Base-by-base conservation (phyloP, 2,113 vertebrate species). In the Lophura nycthemera region DNA sequence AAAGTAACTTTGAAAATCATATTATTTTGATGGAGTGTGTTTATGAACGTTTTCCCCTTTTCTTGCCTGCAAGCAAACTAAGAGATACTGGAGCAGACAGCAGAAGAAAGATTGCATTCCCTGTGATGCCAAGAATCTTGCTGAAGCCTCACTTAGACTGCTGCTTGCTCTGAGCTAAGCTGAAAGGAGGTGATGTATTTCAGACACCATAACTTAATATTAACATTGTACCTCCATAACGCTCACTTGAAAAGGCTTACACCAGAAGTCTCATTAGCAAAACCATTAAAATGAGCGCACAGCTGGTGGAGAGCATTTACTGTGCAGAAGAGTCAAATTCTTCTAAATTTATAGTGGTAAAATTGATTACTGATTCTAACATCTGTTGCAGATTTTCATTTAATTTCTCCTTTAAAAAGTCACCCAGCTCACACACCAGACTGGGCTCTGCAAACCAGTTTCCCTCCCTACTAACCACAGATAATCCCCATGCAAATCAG, bases 341-440 rank as follows among this genome's bases (percentile, higher is more conserved):
- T 86, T 83, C 85, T 83, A 60, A 91, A 96, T 94, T 96, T 92
- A 93, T 43, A 64, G 91, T 76, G 61, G 40, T 69, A 92, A 95
- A 94, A 95, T 85, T 94, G 90, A 97, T 96, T 97, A 89, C 92
- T 32, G 88, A 92, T 89, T 86, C 89, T 42, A 94, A 91, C 92
- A 92, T 92, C 93, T 94, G 95, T 42, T 94, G 79, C 60, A 96
- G 69, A 83, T 94, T 93, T 93, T 66, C 92, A 97, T 94, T 94
- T 82, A 89, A 90, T 90, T 89, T 96, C 91, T 89, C 61, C 38
- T 87, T 84, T 86, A 86, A 65, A 89, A 94, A 85, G 47, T 81
- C 88, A 82, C 81, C 89, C 76, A n/a, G 65, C 85, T 92, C 77
- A 56, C 92, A 52, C 54, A 75, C 54, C 86, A 80, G 40, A 38